phyloP scores from a whole-genome alignment of 23 tunicate genomes.

The Phallusia fumigata region DNA sequence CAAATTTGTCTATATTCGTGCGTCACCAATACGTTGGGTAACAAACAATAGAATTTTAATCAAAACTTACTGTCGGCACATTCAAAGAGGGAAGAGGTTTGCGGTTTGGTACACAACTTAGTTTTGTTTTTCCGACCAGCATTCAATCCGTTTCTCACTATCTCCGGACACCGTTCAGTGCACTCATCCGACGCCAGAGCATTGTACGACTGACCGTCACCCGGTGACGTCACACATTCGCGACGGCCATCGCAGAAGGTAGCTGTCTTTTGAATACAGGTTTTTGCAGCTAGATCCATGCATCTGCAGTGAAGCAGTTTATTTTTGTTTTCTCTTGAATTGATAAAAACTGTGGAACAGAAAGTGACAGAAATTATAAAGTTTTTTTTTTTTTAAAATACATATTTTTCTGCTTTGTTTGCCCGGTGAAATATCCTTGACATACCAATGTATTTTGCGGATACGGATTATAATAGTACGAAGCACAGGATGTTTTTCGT shows the following conservation, averaged over 20 bases:
- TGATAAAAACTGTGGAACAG: no score
- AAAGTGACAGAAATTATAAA: no score
- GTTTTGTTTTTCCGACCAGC: not conserved
- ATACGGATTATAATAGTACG: no score
- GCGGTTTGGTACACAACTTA: not conserved
- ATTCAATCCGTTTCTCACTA: not conserved
- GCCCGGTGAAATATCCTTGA: no score
- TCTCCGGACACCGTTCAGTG: not conserved
- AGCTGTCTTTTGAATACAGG: not conserved
- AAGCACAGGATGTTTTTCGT: no score
- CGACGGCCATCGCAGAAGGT: not conserved
- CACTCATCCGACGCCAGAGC: not conserved
- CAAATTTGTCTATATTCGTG: no score
- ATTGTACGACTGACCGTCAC: not conserved
- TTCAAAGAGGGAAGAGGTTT: not conserved
- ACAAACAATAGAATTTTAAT: no score
- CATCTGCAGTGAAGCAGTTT: not conserved
- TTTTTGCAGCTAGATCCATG: not conserved
- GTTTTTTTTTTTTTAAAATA: no score
- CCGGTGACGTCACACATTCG: not conserved
- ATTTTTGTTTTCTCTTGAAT: no score
- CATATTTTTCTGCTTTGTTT: no score
- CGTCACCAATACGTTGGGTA: no score
- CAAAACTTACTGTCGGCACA: not conserved
- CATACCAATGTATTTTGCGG: no score